Base-by-base conservation (phyloP, 1,140 invertebrate genomes). In the Chironomus striatipennis region DNA sequence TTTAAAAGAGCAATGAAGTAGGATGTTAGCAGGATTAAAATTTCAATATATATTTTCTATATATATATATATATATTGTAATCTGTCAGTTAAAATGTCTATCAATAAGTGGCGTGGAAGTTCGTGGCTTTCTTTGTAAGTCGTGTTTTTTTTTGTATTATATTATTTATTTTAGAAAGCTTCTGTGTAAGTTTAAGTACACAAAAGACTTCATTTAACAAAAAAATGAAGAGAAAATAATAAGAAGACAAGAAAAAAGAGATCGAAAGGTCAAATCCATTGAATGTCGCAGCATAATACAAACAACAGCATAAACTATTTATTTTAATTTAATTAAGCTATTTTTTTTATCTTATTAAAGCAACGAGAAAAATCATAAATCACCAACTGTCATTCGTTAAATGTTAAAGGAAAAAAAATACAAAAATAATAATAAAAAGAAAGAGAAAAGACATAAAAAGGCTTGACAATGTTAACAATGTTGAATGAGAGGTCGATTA, bases 321-420 rank as follows among this genome's bases (percentile, higher is more conserved):
- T n/a, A 57, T n/a, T 57, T 57, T n/a, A n/a, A 57, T 57, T 57
- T 57, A 57, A 57, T 57, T 57, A 57, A 57, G 47, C 47, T n/a
- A 57, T 57, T 57, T 57, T 57, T 57, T 15, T 57, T 15, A n/a
- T n/a, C 47, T 5, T 57, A n/a, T 34, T n/a, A 57, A 57, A n/a
- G 47, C 0, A 57, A 57, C n/a, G 47, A 12, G 47, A 34, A 34
- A 57, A 57, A 57, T 57, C 47, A 57, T 57, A 57, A 57, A 57
- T 57, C 47, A 57, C 47, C 9, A 10, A 57, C n/a, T 57, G 47
- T 57, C 47, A 57, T 57, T n/a, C 47, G 47, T n/a, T 57, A 57
- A 57, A 57, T 57, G 12, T 12, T 57, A 34, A 34, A 47, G 15
- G 2, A 47, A 47, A 15, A 47, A 47, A 47, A 43, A 47, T 12